Conservation (phyloP, 2,113 vertebrate species). For the Campylomormyrus tamandua region DNA sequence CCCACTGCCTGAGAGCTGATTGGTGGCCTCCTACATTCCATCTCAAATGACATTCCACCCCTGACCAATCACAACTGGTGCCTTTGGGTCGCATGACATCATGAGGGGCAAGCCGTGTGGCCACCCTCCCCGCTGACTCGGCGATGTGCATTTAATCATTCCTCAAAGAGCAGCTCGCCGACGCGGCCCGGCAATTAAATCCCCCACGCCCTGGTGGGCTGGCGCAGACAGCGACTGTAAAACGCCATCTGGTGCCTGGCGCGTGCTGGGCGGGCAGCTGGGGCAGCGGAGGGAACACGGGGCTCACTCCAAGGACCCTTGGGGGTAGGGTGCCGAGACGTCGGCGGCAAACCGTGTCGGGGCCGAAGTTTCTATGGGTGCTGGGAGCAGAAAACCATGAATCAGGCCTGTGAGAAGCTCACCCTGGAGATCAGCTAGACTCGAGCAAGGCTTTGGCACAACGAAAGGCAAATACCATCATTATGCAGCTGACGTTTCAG, state of each 20-base stretch:
- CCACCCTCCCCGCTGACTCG: neutral
- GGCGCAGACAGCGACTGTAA: conserved; percentile 9
- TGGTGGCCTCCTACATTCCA: neutral
- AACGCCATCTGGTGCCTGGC: conserved; percentile 31
- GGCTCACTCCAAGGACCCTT: neutral
- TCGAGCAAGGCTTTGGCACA: neutral
- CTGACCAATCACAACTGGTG: neutral
- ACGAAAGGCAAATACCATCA: neutral
- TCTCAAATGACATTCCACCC: neutral
- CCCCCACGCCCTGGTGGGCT: neutral
- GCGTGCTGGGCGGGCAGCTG: no score
- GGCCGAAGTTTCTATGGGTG: neutral
- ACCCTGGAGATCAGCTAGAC: neutral
- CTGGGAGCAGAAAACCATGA: neutral
- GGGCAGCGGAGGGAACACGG: neutral
- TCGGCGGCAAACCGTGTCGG: neutral
- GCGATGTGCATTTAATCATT: neutral
- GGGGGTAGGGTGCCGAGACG: neutral
- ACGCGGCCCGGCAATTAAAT: neutral
- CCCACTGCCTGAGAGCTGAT: neutral
- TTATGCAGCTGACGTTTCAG: neutral
- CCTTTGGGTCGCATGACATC: neutral
- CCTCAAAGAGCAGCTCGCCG: neutral
- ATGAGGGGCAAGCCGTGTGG: neutral
- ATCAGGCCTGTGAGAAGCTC: neutral